Evolutionary conservation across 2,797 vertebrate species (phyloP).

Genomic region (Sarcoramphus papa): DNA sequence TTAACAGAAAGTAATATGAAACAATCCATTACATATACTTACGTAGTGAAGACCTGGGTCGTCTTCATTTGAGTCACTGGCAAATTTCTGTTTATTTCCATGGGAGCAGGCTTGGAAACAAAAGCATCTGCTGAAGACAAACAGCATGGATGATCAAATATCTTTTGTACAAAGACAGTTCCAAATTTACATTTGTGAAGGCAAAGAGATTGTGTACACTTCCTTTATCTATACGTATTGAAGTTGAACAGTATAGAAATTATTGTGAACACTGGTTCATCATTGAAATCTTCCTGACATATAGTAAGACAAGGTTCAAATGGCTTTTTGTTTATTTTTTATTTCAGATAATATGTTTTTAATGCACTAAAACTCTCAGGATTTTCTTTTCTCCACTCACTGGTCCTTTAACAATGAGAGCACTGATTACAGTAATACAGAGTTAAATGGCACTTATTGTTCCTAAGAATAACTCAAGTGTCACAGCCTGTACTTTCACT

Average conservation of each 20-base stretch:
- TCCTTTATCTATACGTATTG: not conserved
- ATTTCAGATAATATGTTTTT: not conserved
- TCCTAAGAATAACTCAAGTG: not conserved
- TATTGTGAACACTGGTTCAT: not conserved
- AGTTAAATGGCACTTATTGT: not conserved
- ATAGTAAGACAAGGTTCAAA: not conserved
- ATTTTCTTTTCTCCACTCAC: not conserved
- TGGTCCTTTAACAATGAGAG: not conserved
- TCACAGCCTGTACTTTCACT: not conserved
- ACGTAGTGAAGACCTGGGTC: not conserved
- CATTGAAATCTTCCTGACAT: not conserved
- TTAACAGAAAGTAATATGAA: not conserved
- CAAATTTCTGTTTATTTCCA: not conserved
- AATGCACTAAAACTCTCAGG: not conserved
- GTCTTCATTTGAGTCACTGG: not conserved
- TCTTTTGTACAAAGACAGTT: not conserved
- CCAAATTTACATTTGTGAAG: constrained; percentile 11
- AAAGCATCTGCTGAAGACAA: constrained; percentile 4
- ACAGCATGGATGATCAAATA: not conserved
- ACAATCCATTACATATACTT: not conserved
- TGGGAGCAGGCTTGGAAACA: not conserved
- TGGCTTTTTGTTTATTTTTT: not conserved
- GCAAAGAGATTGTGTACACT: not conserved
- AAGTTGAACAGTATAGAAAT: not conserved
- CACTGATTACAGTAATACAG: not conserved